Base-by-base conservation (phyloP, 1,140 invertebrate species). In the Drosophila dunni region DNA sequence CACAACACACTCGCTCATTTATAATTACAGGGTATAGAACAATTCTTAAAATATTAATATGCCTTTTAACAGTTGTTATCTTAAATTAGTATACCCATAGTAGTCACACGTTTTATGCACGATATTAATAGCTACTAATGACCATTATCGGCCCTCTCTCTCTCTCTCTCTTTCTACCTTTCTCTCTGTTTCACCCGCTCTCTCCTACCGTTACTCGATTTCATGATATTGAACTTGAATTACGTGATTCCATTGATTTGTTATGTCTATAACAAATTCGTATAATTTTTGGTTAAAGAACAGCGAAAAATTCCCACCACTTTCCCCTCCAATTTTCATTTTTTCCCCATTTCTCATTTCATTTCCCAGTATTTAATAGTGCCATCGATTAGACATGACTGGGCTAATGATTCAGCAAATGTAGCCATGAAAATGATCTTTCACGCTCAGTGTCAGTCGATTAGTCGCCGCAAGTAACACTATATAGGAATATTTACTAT, bases 341-440 rank as follows among this genome's bases (percentile, higher is more conserved):
- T 29, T 29, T 29, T 20, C 29, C 2, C 17, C 17, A 20, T 20
- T n/a, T 51, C 13, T 44, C 24, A 44, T 10, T 36, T 11, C 53
- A 10, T 56, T 24, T 48, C 51, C 20, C 45, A 45, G 10, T n/a
- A 29, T 40, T 7, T 53, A 13, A 13, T 17, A 24, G 10, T 15
- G 17, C n/a, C 29, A 53, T 33, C 4, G 45, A 73, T 60, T 73
- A 45, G 64, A 13, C 63, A 60, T 20, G 36, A 13, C 44, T 67
- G 3, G 33, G 17, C 42, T 70, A 56, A 68, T 68, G 44, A 57
- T 11, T 48, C 5, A 11, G 34, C 34, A 13, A 48, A 67, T 67
- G 33, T 13, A 38, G 38, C 40, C 50, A 33, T 38, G 45, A 17
- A 65, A 44, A 58, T 46, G 38, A 66, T 67, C 33, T 66, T 38